Conservation (phyloP, 1,140 invertebrate genomes). For the Drosophila parvula region DNA sequence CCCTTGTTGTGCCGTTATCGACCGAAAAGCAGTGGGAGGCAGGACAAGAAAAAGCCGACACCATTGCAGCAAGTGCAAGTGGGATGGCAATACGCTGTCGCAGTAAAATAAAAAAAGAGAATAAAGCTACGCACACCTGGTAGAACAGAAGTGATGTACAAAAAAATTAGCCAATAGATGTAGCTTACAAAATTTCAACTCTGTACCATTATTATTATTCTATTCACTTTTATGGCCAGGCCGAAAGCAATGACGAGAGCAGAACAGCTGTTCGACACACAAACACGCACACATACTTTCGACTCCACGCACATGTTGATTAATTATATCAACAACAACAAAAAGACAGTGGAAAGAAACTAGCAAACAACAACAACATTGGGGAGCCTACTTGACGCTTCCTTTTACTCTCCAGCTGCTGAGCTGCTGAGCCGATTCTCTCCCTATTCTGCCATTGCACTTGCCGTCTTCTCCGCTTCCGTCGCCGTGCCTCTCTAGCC, state of each 20-base stretch:
- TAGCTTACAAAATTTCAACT: background rate
- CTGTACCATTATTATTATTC: conserved; percentile 1
- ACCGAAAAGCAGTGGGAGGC: conserved; percentile 22
- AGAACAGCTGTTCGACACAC: conserved; percentile 52
- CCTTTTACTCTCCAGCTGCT: conserved; percentile 21
- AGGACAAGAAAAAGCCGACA: conserved; percentile 12
- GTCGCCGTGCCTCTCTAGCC: conserved; percentile 17
- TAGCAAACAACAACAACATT: conserved; percentile 12
- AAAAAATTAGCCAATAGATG: background rate
- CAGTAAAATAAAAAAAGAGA: conserved; percentile 11
- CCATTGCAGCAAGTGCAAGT: conserved; percentile 32
- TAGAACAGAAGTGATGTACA: background rate
- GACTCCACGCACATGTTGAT: conserved; percentile 48
- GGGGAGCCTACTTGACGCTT: conserved; percentile 23
- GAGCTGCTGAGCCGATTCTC: conserved; percentile 4
- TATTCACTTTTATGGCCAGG: conserved; percentile 6
- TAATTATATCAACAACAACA: conserved; percentile 50
- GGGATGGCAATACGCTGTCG: conserved; percentile 26
- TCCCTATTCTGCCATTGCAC: conserved; percentile 23
- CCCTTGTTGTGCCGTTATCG: conserved; percentile 33
- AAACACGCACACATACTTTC: conserved; percentile 10
- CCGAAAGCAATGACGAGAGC: conserved; percentile 48
- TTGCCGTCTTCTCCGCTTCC: conserved; percentile 24
- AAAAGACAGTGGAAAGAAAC: conserved; percentile 22
- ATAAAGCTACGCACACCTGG: background rate